Conservation (phyloP, 2,797 vertebrate genomes). For the Apogon talboti region DNA sequence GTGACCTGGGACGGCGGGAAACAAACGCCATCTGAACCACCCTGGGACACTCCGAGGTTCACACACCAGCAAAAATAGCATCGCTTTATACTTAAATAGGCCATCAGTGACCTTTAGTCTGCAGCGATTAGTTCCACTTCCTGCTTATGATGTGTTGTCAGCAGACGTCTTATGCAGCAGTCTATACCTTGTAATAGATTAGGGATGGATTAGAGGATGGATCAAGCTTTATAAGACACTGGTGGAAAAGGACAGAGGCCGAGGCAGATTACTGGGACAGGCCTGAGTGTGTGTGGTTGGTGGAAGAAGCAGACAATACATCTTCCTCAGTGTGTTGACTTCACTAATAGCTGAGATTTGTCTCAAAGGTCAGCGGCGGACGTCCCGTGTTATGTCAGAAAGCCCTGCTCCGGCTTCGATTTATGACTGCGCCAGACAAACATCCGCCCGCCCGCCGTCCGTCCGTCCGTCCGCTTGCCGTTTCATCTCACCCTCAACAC, state of each 20-base stretch:
- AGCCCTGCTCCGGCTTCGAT: neutral
- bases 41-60: neutral
- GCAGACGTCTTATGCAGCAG: conserved; percentile 34
- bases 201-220: conserved; percentile 34
- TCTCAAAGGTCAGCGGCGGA: conserved; percentile 42
- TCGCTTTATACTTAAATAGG: conserved; percentile 14
- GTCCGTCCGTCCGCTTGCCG: neutral
- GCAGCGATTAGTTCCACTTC: conserved; percentile 15
- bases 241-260: conserved; percentile 1
- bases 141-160: conserved; percentile 10
- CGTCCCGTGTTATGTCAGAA: neutral
- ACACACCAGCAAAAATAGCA: conserved; percentile 9
- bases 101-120: conserved; percentile 20
- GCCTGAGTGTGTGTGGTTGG: conserved; percentile 16
- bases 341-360: conserved; percentile 39
- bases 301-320: conserved; percentile 12
- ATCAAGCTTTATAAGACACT: conserved; percentile 18
- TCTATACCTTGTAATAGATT: conserved; percentile 41
- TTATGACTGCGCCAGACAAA: conserved; percentile 8
- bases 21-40: neutral
- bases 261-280: neutral
- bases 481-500: conserved; percentile 4
- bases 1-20: neutral
- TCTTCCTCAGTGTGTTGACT: conserved; percentile 26
- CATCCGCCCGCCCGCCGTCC: neutral